Evolutionary conservation across 2,113 vertebrate species (phyloP).

Genomic region (Tragelaphus strepsiceros): DNA sequence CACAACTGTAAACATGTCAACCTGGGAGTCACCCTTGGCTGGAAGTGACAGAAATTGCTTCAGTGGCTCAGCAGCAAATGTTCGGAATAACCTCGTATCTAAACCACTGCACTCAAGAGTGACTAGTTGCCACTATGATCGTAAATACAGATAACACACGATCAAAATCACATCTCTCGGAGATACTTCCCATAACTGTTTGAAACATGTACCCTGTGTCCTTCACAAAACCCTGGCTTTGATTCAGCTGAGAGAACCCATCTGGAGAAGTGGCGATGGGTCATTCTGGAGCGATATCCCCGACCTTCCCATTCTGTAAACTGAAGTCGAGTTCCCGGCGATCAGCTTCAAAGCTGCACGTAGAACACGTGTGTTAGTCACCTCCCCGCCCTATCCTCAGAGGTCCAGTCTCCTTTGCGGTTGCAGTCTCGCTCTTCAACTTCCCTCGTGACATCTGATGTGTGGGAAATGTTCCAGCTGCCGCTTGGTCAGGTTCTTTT

Average conservation of each 20-base stretch:
- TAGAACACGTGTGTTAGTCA: neutral
- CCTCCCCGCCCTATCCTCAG: neutral
- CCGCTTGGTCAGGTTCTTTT: neutral
- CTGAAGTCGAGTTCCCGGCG: neutral
- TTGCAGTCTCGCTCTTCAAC: neutral
- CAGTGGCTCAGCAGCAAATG: neutral
- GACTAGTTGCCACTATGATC: neutral
- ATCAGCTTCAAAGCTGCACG: neutral
- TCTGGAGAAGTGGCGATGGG: neutral
- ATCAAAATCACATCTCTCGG: neutral
- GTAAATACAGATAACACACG: neutral
- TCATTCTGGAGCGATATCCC: neutral
- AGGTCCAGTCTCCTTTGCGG: neutral
- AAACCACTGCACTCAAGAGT: neutral
- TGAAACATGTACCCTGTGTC: neutral
- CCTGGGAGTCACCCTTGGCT: neutral
- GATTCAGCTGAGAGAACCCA: neutral
- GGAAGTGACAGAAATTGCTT: neutral
- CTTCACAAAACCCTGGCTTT: neutral
- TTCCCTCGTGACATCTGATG: neutral
- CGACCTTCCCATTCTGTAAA: neutral
- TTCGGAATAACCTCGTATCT: neutral
- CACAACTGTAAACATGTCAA: neutral
- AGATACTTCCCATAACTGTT: neutral
- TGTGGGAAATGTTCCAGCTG: neutral